Percentiles rank a stretch among this genome's conserved stretches.
These are phyloP conservation scores for Tetragonula carbonaria DNA, from an alignment of 2,888 invertebrate species.

Conservation along the genomic window DNA sequence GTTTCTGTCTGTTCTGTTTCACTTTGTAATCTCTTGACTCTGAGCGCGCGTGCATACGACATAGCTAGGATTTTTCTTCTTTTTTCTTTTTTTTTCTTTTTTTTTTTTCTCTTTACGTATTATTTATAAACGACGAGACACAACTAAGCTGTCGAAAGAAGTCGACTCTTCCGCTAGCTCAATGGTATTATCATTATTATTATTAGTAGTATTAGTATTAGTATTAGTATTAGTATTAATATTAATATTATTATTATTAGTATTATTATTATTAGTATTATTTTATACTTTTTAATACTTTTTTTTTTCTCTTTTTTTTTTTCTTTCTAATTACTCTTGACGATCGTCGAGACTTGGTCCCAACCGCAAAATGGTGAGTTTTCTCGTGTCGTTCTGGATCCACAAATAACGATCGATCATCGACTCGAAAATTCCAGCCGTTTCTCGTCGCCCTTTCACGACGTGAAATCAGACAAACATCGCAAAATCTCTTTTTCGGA, in stretches of 20 bases:
- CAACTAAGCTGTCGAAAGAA: constrained; percentile 49
- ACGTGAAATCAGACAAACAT: background rate
- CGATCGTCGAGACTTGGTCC: constrained; percentile 67
- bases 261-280: background rate
- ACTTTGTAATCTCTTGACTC: constrained; percentile 16
- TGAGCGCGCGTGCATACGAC: constrained; percentile 38
- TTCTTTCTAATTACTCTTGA: constrained; percentile 40
- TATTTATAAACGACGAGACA: constrained; percentile 55
- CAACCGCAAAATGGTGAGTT: constrained; percentile 59
- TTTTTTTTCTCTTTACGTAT: constrained; percentile 5
- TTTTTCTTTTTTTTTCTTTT: too few species aligned
- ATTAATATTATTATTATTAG: too few species aligned
- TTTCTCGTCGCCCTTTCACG: constrained; percentile 5
- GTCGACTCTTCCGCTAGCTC: constrained; percentile 27
- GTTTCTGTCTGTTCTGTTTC: background rate
- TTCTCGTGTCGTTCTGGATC: constrained; percentile 46
- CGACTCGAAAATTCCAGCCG: constrained; percentile 39
- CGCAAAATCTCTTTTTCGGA: too few species aligned
- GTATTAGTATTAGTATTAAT: too few species aligned
- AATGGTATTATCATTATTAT: constrained; percentile 2
- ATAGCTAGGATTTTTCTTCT: constrained; percentile 32
- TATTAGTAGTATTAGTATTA: background rate
- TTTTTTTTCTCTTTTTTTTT: constrained; percentile 9
- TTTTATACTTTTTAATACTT: constrained; percentile 10
- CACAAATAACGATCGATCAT: constrained; percentile 47